phyloP scores from a whole-genome alignment of 2,888 invertebrate species.

The Drepana falcataria region DNA sequence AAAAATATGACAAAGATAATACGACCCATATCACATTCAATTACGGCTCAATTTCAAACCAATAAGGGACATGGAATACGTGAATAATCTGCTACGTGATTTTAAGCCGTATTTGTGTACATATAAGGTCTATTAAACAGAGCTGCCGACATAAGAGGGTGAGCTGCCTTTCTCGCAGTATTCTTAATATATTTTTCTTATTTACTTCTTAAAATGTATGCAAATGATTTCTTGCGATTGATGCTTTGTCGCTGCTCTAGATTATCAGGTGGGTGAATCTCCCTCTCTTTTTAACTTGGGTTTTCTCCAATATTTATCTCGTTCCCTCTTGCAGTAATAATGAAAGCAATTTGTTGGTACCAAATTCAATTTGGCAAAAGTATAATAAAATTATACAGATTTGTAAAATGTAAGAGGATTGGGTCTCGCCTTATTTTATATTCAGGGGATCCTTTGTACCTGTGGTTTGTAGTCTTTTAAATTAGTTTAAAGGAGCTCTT shows the following conservation, averaged over 20 bases:
- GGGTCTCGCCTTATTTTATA: slow-evolving; percentile 35
- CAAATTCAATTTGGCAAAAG: slow-evolving; percentile 53
- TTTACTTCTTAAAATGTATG: slow-evolving; percentile 55
- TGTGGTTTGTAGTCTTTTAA: slow-evolving; percentile 45
- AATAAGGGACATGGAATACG: not conserved
- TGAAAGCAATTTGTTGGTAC: slow-evolving; percentile 45
- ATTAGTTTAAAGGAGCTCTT: slow-evolving; percentile 14
- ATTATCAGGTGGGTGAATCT: slow-evolving; percentile 31
- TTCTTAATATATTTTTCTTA: slow-evolving; percentile 43
- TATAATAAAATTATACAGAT: slow-evolving; percentile 75
- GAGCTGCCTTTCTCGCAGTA: slow-evolving; percentile 14
- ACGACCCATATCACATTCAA: no score
- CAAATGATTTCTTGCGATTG: slow-evolving; percentile 47
- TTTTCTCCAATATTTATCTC: slow-evolving; percentile 11
- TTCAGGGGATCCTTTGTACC: slow-evolving; percentile 41
- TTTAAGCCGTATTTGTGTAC: slow-evolving; percentile 2
- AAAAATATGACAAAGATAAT: no score
- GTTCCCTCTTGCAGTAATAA: slow-evolving; percentile 26
- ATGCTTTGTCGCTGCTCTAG: slow-evolving; percentile 45
- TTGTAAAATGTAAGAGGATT: slow-evolving; percentile 53
- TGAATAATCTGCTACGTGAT: not conserved
- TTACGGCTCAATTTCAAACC: not conserved
- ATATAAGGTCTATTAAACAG: slow-evolving; percentile 13
- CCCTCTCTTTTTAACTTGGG: slow-evolving; percentile 22
- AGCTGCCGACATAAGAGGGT: slow-evolving; percentile 20